Evolutionary conservation across 1,140 invertebrate species (phyloP).

Genomic region (Diplogasteroides magnus): DNA sequence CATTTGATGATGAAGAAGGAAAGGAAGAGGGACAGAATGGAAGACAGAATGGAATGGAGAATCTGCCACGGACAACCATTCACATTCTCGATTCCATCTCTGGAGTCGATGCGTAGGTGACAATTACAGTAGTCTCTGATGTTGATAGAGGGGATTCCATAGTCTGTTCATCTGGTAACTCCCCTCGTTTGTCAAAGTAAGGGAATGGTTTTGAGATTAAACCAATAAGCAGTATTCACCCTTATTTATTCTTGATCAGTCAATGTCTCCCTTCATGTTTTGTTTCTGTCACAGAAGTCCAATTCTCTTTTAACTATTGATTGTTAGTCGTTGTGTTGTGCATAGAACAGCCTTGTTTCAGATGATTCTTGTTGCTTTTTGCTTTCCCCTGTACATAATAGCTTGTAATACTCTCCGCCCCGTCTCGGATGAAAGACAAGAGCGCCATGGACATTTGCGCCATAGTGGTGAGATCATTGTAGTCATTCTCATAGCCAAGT

Average conservation of each 20-base stretch:
- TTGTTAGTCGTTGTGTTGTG: too few species aligned
- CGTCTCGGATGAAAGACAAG: too few species aligned
- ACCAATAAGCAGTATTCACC: background rate
- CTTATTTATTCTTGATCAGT: background rate
- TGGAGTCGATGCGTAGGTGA: constrained; percentile 22
- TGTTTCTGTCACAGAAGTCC: background rate
- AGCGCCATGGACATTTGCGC: too few species aligned
- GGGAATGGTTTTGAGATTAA: too few species aligned
- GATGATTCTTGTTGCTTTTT: too few species aligned
- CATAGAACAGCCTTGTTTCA: too few species aligned
- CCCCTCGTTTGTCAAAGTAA: background rate
- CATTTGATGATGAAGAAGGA: background rate
- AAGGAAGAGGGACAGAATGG: background rate
- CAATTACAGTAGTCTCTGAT: background rate
- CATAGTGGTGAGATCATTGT: too few species aligned
- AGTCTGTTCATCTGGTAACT: background rate
- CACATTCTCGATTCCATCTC: constrained; percentile 35
- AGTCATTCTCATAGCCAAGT: too few species aligned
- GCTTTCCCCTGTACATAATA: too few species aligned
- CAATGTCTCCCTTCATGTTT: background rate
- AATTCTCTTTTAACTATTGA: too few species aligned
- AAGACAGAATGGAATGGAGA: background rate
- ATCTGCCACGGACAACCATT: constrained; percentile 14
- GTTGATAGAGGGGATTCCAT: background rate
- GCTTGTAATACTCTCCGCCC: too few species aligned